Evolutionary conservation across 1,140 invertebrate species (phyloP).

Genomic region (Panulirus ornatus): DNA sequence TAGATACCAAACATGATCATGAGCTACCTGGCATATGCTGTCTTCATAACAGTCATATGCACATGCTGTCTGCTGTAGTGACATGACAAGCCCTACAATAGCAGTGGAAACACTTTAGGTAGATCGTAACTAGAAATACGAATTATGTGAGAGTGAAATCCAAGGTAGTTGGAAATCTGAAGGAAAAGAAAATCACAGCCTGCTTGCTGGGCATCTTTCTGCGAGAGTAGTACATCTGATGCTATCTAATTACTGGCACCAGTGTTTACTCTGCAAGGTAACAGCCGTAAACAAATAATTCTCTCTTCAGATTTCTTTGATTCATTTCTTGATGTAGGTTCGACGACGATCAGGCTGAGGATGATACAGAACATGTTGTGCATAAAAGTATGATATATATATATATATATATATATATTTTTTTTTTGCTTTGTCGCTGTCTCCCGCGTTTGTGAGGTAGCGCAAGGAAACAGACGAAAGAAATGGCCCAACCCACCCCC

Average conservation of each 20-base stretch:
- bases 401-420: no score
- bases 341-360: constrained; percentile 61
- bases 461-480: no score
- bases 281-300: constrained; percentile 21
- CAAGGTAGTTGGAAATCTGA: background rate
- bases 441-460: no score
- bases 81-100: constrained; percentile 41
- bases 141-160: background rate
- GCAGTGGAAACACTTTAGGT: background rate
- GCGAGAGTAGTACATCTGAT: background rate
- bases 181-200: background rate
- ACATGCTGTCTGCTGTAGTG: background rate
- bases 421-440: no score
- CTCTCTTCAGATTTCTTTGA: background rate
- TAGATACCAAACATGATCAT: background rate
- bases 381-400: no score
- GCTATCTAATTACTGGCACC: background rate
- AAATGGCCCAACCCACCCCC: no score
- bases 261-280: background rate
- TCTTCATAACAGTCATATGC: constrained; percentile 66
- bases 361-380: no score
- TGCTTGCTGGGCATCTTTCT: background rate
- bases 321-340: constrained; percentile 67
- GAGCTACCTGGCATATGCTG: constrained; percentile 38
- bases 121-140: background rate